A percentile compares a stretch with the other conserved stretches of the same genome.
These are phyloP conservation scores for Bombus confusus DNA, from an alignment of 1,140 invertebrate species.

Conservation along the genomic window DNA sequence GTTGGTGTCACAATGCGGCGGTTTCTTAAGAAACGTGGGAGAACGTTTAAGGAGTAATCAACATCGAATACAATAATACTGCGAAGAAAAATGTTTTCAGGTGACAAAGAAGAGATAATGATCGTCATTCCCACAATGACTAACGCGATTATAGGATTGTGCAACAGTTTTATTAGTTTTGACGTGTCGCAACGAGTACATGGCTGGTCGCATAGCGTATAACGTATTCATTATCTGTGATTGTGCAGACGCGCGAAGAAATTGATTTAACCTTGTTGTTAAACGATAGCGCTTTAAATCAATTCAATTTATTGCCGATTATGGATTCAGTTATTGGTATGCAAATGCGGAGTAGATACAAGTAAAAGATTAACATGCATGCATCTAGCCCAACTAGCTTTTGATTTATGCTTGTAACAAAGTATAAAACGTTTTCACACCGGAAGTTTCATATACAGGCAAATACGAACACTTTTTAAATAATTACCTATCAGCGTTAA, in stretches of 20 bases:
- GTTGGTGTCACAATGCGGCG: not conserved
- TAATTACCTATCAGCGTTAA: not conserved
- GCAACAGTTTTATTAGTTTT: conserved; percentile 52
- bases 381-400: not conserved
- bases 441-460: not conserved
- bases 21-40: not conserved
- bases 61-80: conserved; percentile 1
- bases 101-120: conserved; percentile 54
- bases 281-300: conserved; percentile 1
- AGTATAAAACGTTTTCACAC: not conserved
- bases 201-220: conserved; percentile 1
- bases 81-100: conserved; percentile 6
- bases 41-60: conserved; percentile 12
- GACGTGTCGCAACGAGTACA: conserved; percentile 45
- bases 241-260: conserved; percentile 26
- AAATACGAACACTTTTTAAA: not conserved
- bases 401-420: not conserved
- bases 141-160: conserved; percentile 53
- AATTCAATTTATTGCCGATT: conserved; percentile 10
- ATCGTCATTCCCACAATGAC: conserved; percentile 43
- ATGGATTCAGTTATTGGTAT: not conserved
- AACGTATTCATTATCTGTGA: conserved; percentile 42
- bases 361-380: not conserved
- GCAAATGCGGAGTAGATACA: not conserved
- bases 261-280: conserved; percentile 50